Conservation (phyloP, 2,113 vertebrate genomes). For the Riparia riparia region DNA sequence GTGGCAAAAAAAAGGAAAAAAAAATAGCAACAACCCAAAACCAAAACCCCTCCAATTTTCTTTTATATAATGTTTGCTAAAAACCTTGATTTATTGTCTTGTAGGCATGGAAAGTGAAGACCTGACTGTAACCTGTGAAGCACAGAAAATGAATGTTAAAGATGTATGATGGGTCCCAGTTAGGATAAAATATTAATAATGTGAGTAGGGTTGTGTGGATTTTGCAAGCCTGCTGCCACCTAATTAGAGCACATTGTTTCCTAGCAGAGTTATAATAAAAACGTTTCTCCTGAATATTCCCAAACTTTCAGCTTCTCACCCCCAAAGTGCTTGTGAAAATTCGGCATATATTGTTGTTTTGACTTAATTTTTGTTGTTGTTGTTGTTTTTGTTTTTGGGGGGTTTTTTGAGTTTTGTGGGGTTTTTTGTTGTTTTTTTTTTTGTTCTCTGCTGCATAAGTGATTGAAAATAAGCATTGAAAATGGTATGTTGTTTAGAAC, state of each 20-base stretch:
- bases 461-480: neutral
- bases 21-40: neutral
- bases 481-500: neutral
- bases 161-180: conserved; percentile 10
- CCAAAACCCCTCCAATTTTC: neutral
- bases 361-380: neutral
- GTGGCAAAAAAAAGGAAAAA: neutral
- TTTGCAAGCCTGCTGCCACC: neutral
- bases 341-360: neutral
- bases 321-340: neutral
- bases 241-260: conserved; percentile 20
- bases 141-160: neutral
- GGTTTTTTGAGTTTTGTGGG: neutral
- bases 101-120: neutral
- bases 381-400: neutral
- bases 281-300: neutral
- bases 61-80: neutral
- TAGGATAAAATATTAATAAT: conserved; percentile 50
- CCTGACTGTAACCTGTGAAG: neutral
- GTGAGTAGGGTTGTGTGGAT: neutral
- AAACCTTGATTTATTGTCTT: neutral
- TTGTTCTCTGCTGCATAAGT: neutral
- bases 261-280: neutral
- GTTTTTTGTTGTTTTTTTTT: neutral
- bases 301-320: neutral